Evolutionary conservation across 2,113 vertebrate species (phyloP), one percentile per base, ranked within the genome.

Genomic region (Donacobius atricapilla): DNA sequence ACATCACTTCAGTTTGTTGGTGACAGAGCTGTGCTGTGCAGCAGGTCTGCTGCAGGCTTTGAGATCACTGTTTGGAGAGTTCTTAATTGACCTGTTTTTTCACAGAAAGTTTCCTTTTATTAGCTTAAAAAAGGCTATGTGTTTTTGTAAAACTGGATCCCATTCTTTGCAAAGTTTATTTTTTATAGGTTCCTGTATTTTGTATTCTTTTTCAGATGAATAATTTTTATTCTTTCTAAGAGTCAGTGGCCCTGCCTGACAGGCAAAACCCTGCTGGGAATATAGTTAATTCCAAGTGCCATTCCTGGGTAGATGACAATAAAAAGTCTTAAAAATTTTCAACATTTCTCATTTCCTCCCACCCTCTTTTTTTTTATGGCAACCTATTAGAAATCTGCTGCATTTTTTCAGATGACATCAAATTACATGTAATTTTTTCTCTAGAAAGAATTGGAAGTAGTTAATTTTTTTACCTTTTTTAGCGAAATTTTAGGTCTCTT

Each of bases 331-430:
- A 6, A 63, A 40, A 40, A 25, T n/a, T 13, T 42, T 4, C 6
- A 18, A 8, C 2, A 37, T n/a, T 40, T 73, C 53, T 30, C 2
- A 39, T 44, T 80, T 91, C 39, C 15, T 51, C 18, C 17, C 8
- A 4, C 1, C 6, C 5, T 10, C 15, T 12, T 1, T 3, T 15
- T 48, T 77, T 57, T 65, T 6, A 31, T 61, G 14, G 30, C 19
- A 79, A 37, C 4, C 12, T 51, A 9, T n/a, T 64, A 75, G 44
- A 58, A 64, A 48, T 58, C 3, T 8, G 42, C 2, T 63, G 31
- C 11, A 5, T 30, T 48, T 69, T 78, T 84, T 58, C 48, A 75
- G 39, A 31, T 65, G 11, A 24, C 9, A 28, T 60, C 30, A 35
- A 33, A 13, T 61, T 83, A 51, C 30, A 33, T 48, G 17, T 47